Conservation (phyloP, 2,888 invertebrate genomes). For the Papilio demoleus region DNA sequence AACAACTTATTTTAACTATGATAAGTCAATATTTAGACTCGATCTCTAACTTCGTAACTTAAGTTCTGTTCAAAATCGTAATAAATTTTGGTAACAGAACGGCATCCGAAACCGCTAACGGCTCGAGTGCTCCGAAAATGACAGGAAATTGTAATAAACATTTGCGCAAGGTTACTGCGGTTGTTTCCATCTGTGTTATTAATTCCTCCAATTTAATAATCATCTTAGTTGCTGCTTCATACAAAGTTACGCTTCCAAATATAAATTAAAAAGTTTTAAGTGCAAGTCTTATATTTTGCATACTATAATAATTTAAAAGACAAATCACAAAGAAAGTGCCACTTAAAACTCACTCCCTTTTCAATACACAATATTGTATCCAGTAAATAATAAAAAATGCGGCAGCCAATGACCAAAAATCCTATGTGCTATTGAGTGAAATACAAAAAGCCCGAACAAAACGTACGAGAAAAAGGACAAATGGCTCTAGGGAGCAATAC, state of each 20-base stretch:
- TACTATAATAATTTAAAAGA: not conserved
- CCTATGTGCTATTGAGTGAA: slow-evolving; percentile 16
- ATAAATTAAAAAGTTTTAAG: too few relatives aligned
- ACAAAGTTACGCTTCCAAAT: not conserved
- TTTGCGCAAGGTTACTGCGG: slow-evolving; percentile 34
- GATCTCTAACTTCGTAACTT: slow-evolving; percentile 23
- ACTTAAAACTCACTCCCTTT: not conserved
- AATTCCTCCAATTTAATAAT: slow-evolving; percentile 11
- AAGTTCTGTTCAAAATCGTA: slow-evolving; percentile 22
- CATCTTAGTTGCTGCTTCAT: not conserved
- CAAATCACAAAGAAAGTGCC: not conserved
- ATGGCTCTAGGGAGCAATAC: slow-evolving; percentile 29
- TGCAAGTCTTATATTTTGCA: not conserved
- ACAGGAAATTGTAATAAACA: slow-evolving; percentile 37
- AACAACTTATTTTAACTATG: not conserved
- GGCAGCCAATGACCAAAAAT: slow-evolving; percentile 22
- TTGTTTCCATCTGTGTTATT: slow-evolving; percentile 24
- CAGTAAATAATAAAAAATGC: slow-evolving; percentile 21
- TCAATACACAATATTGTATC: not conserved
- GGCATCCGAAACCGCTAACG: slow-evolving; percentile 34
- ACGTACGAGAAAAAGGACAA: slow-evolving; percentile 24
- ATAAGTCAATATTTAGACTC: not conserved
- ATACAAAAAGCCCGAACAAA: slow-evolving; percentile 24
- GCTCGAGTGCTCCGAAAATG: slow-evolving; percentile 31
- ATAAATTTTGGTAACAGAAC: slow-evolving; percentile 30